A percentile compares a stretch with the other conserved stretches of the same genome.
These are phyloP conservation scores for Pelodiscus sinensis DNA, from an alignment of 2,113 vertebrate species.

Conservation along the genomic window DNA sequence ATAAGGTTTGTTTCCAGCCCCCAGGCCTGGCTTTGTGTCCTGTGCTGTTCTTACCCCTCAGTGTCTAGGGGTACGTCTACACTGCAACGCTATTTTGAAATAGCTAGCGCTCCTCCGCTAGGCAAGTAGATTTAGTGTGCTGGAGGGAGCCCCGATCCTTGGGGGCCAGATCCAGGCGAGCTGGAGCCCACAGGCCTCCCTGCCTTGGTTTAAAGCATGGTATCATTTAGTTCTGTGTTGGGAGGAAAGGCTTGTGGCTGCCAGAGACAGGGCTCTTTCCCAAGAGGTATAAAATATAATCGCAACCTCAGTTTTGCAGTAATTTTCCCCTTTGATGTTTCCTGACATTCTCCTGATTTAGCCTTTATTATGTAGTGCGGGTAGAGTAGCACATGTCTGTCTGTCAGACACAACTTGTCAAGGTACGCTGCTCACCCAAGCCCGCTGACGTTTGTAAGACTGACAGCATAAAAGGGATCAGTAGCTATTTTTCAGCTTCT, in stretches of 20 bases:
- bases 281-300: background rate
- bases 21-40: too few relatives aligned
- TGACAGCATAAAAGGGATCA: background rate
- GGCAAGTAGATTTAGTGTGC: too few relatives aligned
- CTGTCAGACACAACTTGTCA: background rate
- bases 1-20: too few relatives aligned
- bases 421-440: background rate
- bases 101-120: too few relatives aligned
- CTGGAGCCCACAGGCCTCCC: background rate
- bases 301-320: background rate
- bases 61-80: too few relatives aligned
- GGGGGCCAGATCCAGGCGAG: too few relatives aligned
- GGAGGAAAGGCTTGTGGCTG: background rate
- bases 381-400: background rate
- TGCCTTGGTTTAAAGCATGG: slow-evolving; percentile 30
- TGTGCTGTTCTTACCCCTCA: too few relatives aligned
- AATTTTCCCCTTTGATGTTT: slow-evolving; percentile 3
- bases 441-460: background rate
- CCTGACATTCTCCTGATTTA: background rate
- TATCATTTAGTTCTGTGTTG: slow-evolving; percentile 1
- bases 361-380: background rate
- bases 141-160: too few relatives aligned
- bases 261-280: background rate
- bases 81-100: too few relatives aligned
- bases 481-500: background rate